phyloP scores from a whole-genome alignment of 2,888 invertebrate genomes.

The Andrena trimmerana region DNA sequence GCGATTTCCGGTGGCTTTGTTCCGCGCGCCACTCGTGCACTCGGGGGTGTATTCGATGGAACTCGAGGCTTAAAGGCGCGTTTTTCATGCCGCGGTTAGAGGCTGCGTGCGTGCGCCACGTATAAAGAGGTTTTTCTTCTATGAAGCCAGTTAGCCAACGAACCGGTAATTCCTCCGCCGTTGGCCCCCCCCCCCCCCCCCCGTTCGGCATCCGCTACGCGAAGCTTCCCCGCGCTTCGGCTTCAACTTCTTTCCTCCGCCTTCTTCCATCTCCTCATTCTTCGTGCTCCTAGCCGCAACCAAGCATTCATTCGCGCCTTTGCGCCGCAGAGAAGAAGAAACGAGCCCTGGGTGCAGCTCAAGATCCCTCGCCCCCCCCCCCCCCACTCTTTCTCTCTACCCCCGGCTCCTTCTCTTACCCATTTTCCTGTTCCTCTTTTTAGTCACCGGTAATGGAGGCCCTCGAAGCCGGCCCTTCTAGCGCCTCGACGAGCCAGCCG shows the following conservation, averaged over 20 bases:
- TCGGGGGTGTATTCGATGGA: conserved; percentile 67
- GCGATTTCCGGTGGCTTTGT: conserved; percentile 74
- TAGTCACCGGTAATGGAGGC: conserved; percentile 81
- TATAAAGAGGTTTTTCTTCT: conserved; percentile 70
- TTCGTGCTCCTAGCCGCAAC: conserved; percentile 24
- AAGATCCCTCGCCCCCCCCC: conserved; percentile 55
- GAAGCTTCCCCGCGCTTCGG: conserved; percentile 23
- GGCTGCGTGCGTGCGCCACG: conserved; percentile 53
- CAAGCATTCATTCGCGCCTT: conserved; percentile 77
- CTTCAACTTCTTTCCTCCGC: conserved; percentile 28
- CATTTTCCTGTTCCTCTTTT: conserved; percentile 69
- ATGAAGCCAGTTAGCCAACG: conserved; percentile 75
- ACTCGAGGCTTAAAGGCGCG: conserved; percentile 65
- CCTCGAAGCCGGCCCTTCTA: conserved; percentile 78
- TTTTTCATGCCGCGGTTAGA: conserved; percentile 51
- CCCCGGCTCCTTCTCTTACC: conserved; percentile 21
- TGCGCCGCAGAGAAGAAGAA: conserved; percentile 71
- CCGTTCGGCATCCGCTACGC: conserved; percentile 43
- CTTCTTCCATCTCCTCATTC: conserved; percentile 5
- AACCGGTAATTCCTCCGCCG: conserved; percentile 61
- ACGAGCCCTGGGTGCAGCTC: conserved; percentile 69
- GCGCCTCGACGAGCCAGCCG: conserved; percentile 67
- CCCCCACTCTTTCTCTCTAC: background rate
- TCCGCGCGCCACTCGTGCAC: conserved; percentile 65
- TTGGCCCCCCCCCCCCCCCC: conserved; percentile 27